Evolutionary conservation across 2,113 vertebrate genomes (phyloP), one percentile per base, ranked within the genome.

Genomic region (Tragulus kanchil): DNA sequence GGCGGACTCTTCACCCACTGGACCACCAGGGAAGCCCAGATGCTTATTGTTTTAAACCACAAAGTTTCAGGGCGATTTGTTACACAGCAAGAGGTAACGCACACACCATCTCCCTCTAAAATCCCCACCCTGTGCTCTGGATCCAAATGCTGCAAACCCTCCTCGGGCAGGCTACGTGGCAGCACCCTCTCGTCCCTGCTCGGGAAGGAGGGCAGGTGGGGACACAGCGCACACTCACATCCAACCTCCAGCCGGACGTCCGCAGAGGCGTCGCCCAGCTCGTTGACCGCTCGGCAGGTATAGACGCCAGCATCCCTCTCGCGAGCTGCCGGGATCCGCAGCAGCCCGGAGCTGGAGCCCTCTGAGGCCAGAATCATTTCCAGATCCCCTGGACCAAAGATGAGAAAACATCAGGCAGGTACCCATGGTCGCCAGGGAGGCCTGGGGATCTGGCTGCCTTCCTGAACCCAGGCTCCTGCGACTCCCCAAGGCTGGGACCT

Each of bases 301-400:
- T 99, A 99, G 65, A 48, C 81, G 25, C 99, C 99, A 0, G 99
- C 98, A 0, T 99, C 99, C 17, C 98, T 98, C 95, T 99, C 98
- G 97, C 86, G 99, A 85, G 98, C 98, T 0, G 92, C 98, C 54
- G 97, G 98, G 94, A 99, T 99, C 97, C 97, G 98, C 96, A 99
- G 98, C 0, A 78, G 97, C 0, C 99, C 99, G 0, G 93, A 98
- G 77, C 97, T 96, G 0, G 97, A 87, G 84, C 98, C 98, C 36
- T 98, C 97, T 0, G 99, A 98, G 69, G 98, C 98, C 1, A 96
- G 92, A 0, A 98, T 98, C 97, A 99, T 71, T n/a, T 97, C 99
- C 5, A 99, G 98, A 73, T 98, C 98, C 0, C 98, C 99, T 99
- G 98, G 52, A 93, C 94, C 85, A 50, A 64, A 65, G 50, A 59